phyloP scores from a whole-genome alignment of 2,113 vertebrate genomes.

The Penelope pileata region DNA sequence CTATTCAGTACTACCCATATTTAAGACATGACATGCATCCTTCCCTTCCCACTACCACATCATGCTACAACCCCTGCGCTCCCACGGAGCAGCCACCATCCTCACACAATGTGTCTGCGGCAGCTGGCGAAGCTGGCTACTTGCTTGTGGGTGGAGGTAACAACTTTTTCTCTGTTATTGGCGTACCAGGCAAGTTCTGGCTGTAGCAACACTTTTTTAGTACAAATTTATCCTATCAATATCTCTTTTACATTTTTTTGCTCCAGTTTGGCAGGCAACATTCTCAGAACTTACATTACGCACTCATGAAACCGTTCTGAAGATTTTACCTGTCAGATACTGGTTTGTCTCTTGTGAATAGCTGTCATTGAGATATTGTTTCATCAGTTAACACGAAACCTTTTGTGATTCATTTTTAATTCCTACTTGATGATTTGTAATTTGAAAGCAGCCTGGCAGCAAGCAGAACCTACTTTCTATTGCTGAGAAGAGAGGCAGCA shows the following conservation, averaged over 20 bases:
- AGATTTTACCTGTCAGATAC: background rate
- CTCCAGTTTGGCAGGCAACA: background rate
- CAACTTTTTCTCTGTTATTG: background rate
- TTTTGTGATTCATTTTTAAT: constrained; percentile 8
- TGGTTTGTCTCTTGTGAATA: background rate
- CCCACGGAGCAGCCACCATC: background rate
- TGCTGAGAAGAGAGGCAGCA: background rate
- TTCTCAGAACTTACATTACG: background rate
- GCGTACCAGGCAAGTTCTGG: background rate
- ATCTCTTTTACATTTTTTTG: background rate
- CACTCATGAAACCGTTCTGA: background rate
- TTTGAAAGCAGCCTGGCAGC: background rate
- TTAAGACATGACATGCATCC: background rate
- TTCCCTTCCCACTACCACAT: background rate
- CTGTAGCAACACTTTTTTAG: background rate
- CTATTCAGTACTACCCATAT: background rate
- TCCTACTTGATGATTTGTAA: background rate
- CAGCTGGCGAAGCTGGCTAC: background rate
- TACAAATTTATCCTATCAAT: background rate
- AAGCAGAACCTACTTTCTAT: background rate
- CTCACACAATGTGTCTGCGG: rapidly evolving
- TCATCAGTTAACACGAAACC: background rate
- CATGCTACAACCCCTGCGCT: background rate
- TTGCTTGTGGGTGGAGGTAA: background rate
- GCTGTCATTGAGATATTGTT: background rate